phyloP scores from a whole-genome alignment of 2,797 vertebrate genomes.

The Hybognathus amarus region DNA sequence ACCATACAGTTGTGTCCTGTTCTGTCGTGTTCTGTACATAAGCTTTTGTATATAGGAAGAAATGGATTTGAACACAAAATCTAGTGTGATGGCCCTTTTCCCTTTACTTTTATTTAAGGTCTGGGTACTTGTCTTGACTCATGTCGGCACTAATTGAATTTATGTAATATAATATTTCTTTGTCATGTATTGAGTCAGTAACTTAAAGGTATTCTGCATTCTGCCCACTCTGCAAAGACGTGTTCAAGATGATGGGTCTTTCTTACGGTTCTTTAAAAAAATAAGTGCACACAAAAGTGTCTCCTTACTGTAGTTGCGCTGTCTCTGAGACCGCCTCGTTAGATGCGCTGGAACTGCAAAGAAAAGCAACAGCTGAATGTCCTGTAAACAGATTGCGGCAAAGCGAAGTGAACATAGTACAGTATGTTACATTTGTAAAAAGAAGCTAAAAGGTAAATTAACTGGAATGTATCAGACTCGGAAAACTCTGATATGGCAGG shows the following conservation, averaged over 20 bases:
- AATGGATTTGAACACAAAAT: too few species aligned
- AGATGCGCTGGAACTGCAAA: neutral
- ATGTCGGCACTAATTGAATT: too few species aligned
- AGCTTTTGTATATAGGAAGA: too few species aligned
- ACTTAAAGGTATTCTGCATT: neutral
- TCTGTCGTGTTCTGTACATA: too few species aligned
- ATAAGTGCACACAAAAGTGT: slow-evolving; percentile 18
- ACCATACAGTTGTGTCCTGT: too few species aligned
- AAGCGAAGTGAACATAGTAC: neutral
- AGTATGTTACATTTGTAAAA: neutral
- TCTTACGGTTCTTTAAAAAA: neutral
- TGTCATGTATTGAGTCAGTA: neutral
- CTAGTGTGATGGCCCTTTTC: too few species aligned
- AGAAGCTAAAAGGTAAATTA: slow-evolving; percentile 10
- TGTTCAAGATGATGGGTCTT: neutral
- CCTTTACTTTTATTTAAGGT: too few species aligned
- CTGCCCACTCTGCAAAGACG: neutral
- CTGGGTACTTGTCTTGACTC: too few species aligned
- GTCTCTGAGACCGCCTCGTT: neutral
- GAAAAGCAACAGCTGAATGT: slow-evolving; percentile 2
- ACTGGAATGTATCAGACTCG: neutral
- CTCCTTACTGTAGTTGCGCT: neutral
- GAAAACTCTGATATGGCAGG: neutral
- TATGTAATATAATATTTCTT: too few species aligned
- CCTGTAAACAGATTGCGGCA: slow-evolving; percentile 3